Base-by-base conservation (phyloP, 1,140 invertebrate species). In the Drosophila bocqueti region DNA sequence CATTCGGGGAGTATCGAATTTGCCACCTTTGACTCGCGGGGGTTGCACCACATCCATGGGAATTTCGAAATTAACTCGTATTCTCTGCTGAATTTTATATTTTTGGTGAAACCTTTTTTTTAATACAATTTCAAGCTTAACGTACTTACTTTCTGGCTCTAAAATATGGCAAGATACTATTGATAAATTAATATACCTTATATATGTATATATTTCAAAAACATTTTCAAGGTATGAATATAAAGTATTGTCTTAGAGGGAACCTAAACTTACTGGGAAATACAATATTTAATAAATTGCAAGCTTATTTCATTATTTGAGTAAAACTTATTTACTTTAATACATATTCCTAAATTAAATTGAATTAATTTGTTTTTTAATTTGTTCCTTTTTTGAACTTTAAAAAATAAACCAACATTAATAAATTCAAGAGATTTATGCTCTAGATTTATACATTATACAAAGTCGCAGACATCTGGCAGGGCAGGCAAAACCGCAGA, bases 401-500 rank as follows among this genome's bases (percentile, higher is more conserved):
- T 2, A 47, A 66, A 46, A 29, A 29, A 29, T 38, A 62, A 38
- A 24, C 4, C 16, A 16, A 16, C 24, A 36, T 21, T 13, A 67
- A 49, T 31, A 42, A 34, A 60, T 36, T 38, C 34, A 60, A 43
- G 11, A 24, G 16, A 49, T 42, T 40, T 31, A 52, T 60, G 45
- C 46, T 73, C 55, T 26, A 34, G 3, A 73, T 69, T 40, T n/a
- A 43, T 73, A 21, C 21, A 21, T 21, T 21, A 73, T 3, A 42
- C 50, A 60, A 60, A 72, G 67, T 72, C 67, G 50, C 16, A 52
- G 63, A 3, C 13, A 66, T 4, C 29, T 29, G 60, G n/a, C 13
- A 16, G 24, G 31, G 58, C 54, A 73, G 16, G n/a, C 11, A 72
- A 72, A 73, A 73, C 71, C 67, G 68, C 71, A 64, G 47, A 76